A percentile compares a stretch with the other conserved stretches of the same genome.
These are phyloP conservation scores for Oncorhynchus mykiss DNA, from an alignment of 2,113 vertebrate genomes.

Conservation along the genomic window DNA sequence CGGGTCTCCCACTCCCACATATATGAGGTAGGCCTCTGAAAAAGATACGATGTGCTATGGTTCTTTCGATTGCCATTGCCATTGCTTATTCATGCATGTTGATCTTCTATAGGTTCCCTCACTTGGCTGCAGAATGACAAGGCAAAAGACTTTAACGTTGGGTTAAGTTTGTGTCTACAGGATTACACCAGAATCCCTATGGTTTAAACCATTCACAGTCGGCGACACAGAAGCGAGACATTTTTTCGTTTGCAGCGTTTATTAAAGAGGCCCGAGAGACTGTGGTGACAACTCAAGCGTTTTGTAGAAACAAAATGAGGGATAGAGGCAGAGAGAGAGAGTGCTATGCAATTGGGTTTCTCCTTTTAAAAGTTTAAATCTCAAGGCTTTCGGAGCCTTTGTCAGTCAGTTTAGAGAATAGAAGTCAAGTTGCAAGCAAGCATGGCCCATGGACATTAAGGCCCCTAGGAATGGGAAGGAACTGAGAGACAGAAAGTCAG, in stretches of 20 bases:
- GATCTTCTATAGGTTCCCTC: constrained; percentile 46
- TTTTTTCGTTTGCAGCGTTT: constrained; percentile 62
- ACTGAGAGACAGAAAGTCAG: constrained; percentile 35
- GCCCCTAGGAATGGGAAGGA: constrained; percentile 36
- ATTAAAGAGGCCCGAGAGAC: constrained; percentile 68
- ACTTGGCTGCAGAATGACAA: constrained; percentile 45
- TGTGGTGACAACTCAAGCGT: constrained; percentile 68
- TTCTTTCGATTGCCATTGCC: constrained; percentile 18
- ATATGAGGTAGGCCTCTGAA: constrained; percentile 44
- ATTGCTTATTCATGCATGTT: constrained; percentile 32
- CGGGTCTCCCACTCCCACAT: constrained; percentile 34
- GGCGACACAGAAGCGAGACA: constrained; percentile 66
- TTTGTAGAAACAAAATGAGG: constrained; percentile 58
- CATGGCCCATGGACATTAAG: constrained; percentile 32
- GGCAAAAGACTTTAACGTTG: constrained; percentile 52
- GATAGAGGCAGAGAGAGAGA: constrained; percentile 45
- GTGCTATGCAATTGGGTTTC: constrained; percentile 46
- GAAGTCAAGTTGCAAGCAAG: constrained; percentile 36
- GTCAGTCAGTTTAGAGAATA: constrained; percentile 45
- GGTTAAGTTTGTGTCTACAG: constrained; percentile 57
- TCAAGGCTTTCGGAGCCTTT: constrained; percentile 45
- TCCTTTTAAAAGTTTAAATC: constrained; percentile 54
- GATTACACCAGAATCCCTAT: constrained; percentile 67
- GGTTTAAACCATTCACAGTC: constrained; percentile 73
- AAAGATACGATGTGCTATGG: constrained; percentile 43